Percentiles rank a stretch among this genome's conserved stretches.
phyloP scores from a whole-genome alignment of 2,797 vertebrate species.

The Furcifer pardalis region DNA sequence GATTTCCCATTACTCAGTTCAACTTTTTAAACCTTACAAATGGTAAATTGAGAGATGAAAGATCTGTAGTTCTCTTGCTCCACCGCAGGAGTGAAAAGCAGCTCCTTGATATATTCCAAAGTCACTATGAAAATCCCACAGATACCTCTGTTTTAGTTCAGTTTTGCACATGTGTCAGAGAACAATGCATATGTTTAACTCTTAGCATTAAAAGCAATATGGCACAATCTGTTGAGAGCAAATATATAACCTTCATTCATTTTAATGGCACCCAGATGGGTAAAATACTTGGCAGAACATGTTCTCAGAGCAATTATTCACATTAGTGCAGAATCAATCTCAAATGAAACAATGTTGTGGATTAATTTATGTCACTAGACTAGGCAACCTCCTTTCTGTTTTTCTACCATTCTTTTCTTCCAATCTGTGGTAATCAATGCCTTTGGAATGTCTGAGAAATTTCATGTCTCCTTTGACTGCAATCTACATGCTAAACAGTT shows the following conservation, averaged over 20 bases:
- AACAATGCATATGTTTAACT: background rate
- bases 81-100: too few species aligned
- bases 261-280: background rate
- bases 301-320: slow-evolving; percentile 15
- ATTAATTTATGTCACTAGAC: slow-evolving; percentile 33
- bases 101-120: too few species aligned
- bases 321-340: slow-evolving; percentile 15
- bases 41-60: too few species aligned
- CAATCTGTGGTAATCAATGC: background rate
- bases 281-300: background rate
- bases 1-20: too few species aligned
- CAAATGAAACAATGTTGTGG: slow-evolving; percentile 28
- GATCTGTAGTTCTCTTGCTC: too few species aligned
- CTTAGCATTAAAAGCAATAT: slow-evolving; percentile 19
- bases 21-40: too few species aligned
- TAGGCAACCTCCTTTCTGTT: slow-evolving; percentile 20
- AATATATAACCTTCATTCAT: background rate
- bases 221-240: background rate
- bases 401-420: slow-evolving; percentile 1
- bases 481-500: slow-evolving; percentile 35
- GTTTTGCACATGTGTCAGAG: background rate
- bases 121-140: background rate
- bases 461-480: slow-evolving; percentile 26
- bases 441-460: slow-evolving; percentile 46
- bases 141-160: background rate